Evolutionary conservation across 2,888 invertebrate species (phyloP), one percentile per base, ranked within the genome.

Genomic region (Rotaria magnacalcarata): DNA sequence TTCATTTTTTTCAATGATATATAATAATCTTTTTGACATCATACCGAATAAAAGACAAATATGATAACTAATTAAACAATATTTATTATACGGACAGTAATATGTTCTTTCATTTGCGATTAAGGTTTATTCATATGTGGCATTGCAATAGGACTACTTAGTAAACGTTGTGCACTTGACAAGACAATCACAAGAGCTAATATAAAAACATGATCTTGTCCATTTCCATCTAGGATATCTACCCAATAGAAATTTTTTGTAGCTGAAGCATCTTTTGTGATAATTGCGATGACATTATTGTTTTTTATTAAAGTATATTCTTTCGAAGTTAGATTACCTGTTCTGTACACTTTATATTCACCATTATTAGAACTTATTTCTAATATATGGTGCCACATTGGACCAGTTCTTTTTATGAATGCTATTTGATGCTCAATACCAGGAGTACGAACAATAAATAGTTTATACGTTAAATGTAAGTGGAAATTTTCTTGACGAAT

Each of bases 401-500:
- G 67, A 41, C 67, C 67, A 34, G 34, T 34, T 41, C 67, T 34
- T 67, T 67, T 67, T 16, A 67, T 67, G 34, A 6, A 67, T 27
- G 67, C 67, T 34, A 67, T 67, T 67, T 67, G 14, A 34, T 14
- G 34, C 34, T 34, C 67, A 34, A 34, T 34, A 67, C 16, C 67
- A 67, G 19, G 34, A 11, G 19, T 16, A 67, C 27, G 34, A 27
- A 27, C 34, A 27, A 34, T 34, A 67, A 19, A 34, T 67, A 67
- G 2, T 67, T 34, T 27, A 34, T 67, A 67, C 24, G 67, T 67
- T 19, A 67, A 5, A 67, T 67, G 67, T 1, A 67, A 16, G 16
- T 67, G 67, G 16, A 67, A 41, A 67, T 6, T 67, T 34, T 67
- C 67, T 67, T 67, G 67, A 16, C 67, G 67, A 67, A 67, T 67